phyloP scores from a whole-genome alignment of 2,888 invertebrate species.

The Chamaedrilus cognettii region DNA sequence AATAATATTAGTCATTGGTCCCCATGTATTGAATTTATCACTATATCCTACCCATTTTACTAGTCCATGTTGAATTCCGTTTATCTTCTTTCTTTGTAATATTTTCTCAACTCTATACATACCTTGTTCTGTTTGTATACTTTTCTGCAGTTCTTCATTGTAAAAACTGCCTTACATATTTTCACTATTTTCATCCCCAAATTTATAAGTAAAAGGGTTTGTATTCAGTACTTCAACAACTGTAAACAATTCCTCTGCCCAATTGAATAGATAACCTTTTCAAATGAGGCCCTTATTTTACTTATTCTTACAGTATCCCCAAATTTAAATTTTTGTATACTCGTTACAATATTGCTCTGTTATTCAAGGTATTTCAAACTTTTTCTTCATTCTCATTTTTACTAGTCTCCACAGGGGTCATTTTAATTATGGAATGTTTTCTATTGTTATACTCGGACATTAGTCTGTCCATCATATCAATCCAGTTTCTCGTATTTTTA shows the following conservation, averaged over 20 bases:
- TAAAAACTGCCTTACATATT: not conserved
- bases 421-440: not conserved
- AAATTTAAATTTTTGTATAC: not conserved
- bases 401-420: no score
- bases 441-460: not conserved
- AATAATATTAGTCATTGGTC: no score
- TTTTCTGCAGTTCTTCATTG: conserved; percentile 1
- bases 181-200: not conserved
- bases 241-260: not conserved
- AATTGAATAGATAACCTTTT: conserved; percentile 4
- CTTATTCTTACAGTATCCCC: conserved; percentile 5
- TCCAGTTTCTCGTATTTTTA: conserved; percentile 9
- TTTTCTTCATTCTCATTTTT: not conserved
- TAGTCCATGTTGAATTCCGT: conserved; percentile 1
- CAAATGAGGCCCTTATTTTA: not conserved
- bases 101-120: conserved; percentile 4
- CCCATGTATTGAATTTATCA: no score
- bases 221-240: not conserved
- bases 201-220: conserved; percentile 1
- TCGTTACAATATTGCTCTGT: not conserved
- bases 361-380: not conserved
- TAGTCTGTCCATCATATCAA: not conserved
- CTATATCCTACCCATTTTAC: no score
- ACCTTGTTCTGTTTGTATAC: not conserved
- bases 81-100: not conserved